phyloP scores from a whole-genome alignment of 1,140 invertebrate species.

The Dermatophagoides farinae region DNA sequence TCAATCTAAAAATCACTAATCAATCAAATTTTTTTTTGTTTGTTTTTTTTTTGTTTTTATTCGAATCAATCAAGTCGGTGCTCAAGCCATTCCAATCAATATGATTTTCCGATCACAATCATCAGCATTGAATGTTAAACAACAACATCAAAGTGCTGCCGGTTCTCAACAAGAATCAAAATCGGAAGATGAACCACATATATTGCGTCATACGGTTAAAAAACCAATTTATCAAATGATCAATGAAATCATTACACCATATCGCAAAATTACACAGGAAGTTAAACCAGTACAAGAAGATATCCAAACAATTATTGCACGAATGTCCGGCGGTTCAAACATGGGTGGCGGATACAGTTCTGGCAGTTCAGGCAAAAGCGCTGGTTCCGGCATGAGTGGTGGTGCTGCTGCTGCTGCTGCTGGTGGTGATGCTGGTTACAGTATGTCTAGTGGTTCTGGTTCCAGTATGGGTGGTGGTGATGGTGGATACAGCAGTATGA shows the following conservation, averaged over 20 bases:
- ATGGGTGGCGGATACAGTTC: too few species aligned
- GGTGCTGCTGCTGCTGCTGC: too few species aligned
- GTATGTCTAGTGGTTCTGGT: too few species aligned
- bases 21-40: too few species aligned
- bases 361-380: too few species aligned
- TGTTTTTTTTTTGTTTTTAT: too few species aligned
- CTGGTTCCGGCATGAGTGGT: too few species aligned
- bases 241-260: slow-evolving; percentile 9
- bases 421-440: too few species aligned
- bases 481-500: too few species aligned
- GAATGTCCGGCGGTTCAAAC: too few species aligned
- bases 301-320: background rate
- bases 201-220: background rate
- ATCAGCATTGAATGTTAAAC: slow-evolving; percentile 5
- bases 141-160: background rate
- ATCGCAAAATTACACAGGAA: slow-evolving; percentile 5
- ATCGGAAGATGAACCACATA: slow-evolving; percentile 10
- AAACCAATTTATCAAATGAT: slow-evolving; percentile 12
- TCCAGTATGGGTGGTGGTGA: too few species aligned
- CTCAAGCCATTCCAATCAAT: slow-evolving; percentile 1
- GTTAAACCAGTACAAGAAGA: slow-evolving; percentile 9
- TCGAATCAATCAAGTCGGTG: background rate
- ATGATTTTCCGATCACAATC: slow-evolving; percentile 8
- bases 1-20: too few species aligned
- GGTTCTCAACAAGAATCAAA: background rate